Percentiles rank a stretch among this genome's conserved stretches.
Evolutionary conservation across 2,888 invertebrate genomes (phyloP).

Genomic region (Nemotelus pantherinus): DNA sequence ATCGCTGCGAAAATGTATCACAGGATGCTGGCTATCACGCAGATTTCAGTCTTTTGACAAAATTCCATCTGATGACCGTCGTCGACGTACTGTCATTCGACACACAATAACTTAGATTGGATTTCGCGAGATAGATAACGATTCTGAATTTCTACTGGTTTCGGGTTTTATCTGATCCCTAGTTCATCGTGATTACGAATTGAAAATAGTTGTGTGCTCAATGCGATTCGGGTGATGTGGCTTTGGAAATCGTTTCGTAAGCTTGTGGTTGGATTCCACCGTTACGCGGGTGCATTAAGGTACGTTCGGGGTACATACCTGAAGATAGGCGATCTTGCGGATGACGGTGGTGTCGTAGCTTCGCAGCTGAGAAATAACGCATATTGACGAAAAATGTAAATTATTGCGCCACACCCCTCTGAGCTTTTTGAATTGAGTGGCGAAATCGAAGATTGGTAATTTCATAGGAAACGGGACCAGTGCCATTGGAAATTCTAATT

Average conservation of each 20-base stretch:
- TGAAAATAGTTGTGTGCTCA: not conserved
- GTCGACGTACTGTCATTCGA: slow-evolving; percentile 6
- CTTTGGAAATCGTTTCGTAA: not conserved
- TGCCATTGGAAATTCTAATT: no score
- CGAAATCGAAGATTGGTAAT: no score
- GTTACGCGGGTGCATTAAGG: not conserved
- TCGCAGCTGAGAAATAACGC: slow-evolving; percentile 12
- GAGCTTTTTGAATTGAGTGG: not conserved
- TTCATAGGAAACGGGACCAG: no score
- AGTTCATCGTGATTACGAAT: not conserved
- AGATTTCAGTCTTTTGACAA: slow-evolving; percentile 42
- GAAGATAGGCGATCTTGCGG: slow-evolving; percentile 26
- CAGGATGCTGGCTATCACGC: slow-evolving; percentile 27
- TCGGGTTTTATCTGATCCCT: not conserved
- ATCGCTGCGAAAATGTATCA: slow-evolving; percentile 10
- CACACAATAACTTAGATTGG: not conserved
- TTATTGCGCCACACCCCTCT: slow-evolving; percentile 44
- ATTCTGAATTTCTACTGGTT: slow-evolving; percentile 1
- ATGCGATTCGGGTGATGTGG: not conserved
- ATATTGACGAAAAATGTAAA: slow-evolving; percentile 43
- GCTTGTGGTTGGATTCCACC: not conserved
- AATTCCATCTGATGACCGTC: slow-evolving; percentile 24
- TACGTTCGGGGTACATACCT: not conserved
- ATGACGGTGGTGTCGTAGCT: slow-evolving; percentile 6
- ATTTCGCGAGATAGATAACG: slow-evolving; percentile 19